Conservation (phyloP, 2,113 vertebrate genomes). For the Zosterops hypoxanthus region DNA sequence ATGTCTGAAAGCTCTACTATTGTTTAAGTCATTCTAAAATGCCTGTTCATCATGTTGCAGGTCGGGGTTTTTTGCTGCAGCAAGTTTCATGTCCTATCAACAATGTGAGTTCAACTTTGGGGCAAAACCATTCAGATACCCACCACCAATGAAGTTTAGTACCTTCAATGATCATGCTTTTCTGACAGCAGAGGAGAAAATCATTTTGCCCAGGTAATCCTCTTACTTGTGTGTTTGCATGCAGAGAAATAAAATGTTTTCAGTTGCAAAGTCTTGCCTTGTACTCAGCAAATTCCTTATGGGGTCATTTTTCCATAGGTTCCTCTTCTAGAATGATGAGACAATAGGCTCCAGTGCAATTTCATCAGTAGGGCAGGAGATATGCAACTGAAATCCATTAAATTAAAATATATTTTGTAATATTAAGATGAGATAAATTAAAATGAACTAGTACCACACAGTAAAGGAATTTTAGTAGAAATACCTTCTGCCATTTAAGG, state of each 20-base stretch:
- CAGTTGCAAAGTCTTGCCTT: neutral
- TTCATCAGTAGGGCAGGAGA: neutral
- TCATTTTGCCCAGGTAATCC: conserved; percentile 93
- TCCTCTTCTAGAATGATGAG: neutral
- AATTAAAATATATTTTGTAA: neutral
- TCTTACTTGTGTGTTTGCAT: neutral
- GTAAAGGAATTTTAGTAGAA: neutral
- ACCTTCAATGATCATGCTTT: conserved; percentile 98
- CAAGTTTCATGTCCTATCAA: conserved; percentile 99
- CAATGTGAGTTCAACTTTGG: conserved; percentile 99
- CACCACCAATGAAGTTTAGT: conserved; percentile 92
- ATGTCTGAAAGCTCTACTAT: fast-evolving
- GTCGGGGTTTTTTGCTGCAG: conserved; percentile 97
- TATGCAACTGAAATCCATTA: neutral
- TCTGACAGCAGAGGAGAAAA: conserved; percentile 92
- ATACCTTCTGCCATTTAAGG: neutral
- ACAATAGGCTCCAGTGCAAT: neutral
- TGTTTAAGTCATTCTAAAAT: neutral
- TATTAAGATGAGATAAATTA: neutral
- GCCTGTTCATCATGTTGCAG: conserved; percentile 66
- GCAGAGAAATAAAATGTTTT: neutral
- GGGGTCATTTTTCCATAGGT: neutral
- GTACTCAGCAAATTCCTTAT: neutral
- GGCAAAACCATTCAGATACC: conserved; percentile 95
- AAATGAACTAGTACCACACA: neutral